phyloP scores from a whole-genome alignment of 92 coral and sea anemone genomes.

The Parazoanthus darwini region DNA sequence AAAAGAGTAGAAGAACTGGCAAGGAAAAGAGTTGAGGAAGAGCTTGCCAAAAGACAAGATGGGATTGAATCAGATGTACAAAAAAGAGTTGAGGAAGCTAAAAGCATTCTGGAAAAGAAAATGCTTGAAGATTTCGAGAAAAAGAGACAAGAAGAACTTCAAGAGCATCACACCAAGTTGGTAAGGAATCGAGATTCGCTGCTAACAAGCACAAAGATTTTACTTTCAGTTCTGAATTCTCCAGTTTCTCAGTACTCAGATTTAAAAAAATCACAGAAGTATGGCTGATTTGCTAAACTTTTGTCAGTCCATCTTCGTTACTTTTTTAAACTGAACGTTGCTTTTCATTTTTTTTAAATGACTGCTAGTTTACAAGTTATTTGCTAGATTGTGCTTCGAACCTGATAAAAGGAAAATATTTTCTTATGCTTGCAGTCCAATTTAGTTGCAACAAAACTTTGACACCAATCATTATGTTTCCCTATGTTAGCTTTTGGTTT shows the following conservation, averaged over 20 bases:
- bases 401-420: too few relatives aligned
- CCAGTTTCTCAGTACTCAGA: neutral
- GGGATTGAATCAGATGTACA: conserved; percentile 94
- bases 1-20: conserved; percentile 97
- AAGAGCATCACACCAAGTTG: conserved; percentile 64
- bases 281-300: too few relatives aligned
- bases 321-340: too few relatives aligned
- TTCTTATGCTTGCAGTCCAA: too few relatives aligned
- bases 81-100: conserved; percentile 96
- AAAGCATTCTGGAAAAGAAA: conserved; percentile 91
- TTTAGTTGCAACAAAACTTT: too few relatives aligned
- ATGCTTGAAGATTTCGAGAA: conserved; percentile 98
- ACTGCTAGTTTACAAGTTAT: neutral
- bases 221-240: neutral
- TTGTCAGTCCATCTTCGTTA: too few relatives aligned
- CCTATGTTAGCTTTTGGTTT: too few relatives aligned
- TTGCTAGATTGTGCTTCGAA: too few relatives aligned
- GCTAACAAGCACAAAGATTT: neutral
- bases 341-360: too few relatives aligned
- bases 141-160: conserved; percentile 86
- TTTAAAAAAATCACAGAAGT: too few relatives aligned
- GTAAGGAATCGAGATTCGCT: neutral
- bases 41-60: conserved; percentile 96
- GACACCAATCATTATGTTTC: too few relatives aligned
- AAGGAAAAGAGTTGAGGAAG: conserved; percentile 93